Evolutionary conservation across 2,888 invertebrate genomes (phyloP), one percentile per base, ranked within the genome.

Genomic region (Copidosoma aretas): DNA sequence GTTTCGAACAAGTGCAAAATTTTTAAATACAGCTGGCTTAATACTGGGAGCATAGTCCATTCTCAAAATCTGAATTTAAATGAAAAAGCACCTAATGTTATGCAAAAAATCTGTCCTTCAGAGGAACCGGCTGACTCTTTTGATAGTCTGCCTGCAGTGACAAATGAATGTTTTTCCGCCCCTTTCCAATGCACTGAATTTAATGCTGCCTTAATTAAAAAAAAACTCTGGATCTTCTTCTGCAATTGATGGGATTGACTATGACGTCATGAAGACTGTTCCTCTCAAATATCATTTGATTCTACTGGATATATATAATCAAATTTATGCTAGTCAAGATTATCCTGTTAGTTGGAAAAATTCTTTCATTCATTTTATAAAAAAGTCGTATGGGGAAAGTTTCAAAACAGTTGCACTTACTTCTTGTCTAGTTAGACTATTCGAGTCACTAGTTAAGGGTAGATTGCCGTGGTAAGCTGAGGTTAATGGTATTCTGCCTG

Each of bases 271-370:
- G 3, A 39, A 53, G 17, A 51, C 19, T 4, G n/a, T 68, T 8
- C 63, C 68, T 1, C 3, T 53, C 1, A 60, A 14, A 53, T 59
- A 56, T 22, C 59, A 64, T 19, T 22, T 59, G 0, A 1, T 64
- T 22, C 60, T 68, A 3, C 21, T 68, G 1, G 63, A 63, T 49
- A 64, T 68, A 14, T 68, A 25, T 21, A 68, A 68, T 43, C 39
- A 62, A 46, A 58, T 68, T 15, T 59, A 58, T 53, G 32, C 1
- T 1, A 22, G 21, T 1, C 5, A 25, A 3, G 1, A 39, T 0
- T 68, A 22, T 19, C 64, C 68, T 4, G 21, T 17, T 25, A 17
- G 3, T 15, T 68, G 68, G 68, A 59, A 60, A 53, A 17, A 51
- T 1, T 59, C 58, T 1, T 60, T 41, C 17, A 39, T 68, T 3